Evolutionary conservation across 2,888 invertebrate genomes (phyloP).

Genomic region (Drosophila diplacantha): DNA sequence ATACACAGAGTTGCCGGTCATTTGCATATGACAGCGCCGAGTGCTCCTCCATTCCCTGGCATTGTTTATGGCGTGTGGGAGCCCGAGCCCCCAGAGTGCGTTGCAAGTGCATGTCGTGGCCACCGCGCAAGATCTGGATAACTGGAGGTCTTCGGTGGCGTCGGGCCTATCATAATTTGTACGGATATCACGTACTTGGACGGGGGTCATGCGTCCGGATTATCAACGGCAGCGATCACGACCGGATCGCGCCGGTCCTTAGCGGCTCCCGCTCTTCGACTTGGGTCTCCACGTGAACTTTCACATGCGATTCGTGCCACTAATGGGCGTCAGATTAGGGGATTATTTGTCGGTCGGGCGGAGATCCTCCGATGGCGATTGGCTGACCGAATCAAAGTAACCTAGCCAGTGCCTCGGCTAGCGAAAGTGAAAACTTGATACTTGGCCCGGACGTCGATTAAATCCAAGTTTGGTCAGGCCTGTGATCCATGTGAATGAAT

Average conservation of each 20-base stretch:
- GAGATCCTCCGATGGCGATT: conserved; percentile 45
- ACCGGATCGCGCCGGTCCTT: conserved; percentile 28
- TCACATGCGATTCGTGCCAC: conserved; percentile 56
- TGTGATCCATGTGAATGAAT: conserved; percentile 22
- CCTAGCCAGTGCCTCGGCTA: neutral
- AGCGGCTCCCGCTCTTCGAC: conserved; percentile 5
- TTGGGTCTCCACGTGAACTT: conserved; percentile 46
- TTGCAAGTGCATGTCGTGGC: conserved; percentile 54
- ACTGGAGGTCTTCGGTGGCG: conserved; percentile 39
- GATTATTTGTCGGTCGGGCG: conserved; percentile 38
- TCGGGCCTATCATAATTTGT: conserved; percentile 60
- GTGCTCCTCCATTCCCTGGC: neutral
- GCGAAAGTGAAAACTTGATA: conserved; percentile 30
- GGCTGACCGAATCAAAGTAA: conserved; percentile 31
- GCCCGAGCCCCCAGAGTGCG: conserved; percentile 40
- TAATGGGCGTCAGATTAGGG: conserved; percentile 49
- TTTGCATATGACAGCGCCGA: conserved; percentile 54
- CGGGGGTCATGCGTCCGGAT: conserved; percentile 59
- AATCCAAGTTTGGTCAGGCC: conserved; percentile 10
- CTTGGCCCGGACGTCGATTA: conserved; percentile 7
- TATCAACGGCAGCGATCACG: conserved; percentile 63
- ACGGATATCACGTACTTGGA: conserved; percentile 55
- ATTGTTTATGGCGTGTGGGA: conserved; percentile 53
- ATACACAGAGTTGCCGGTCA: conserved; percentile 38
- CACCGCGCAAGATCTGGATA: conserved; percentile 19